Evolutionary conservation across 1,140 invertebrate genomes (phyloP), one percentile per base, ranked within the genome.

Genomic region (Drosophila quadrilineata): DNA sequence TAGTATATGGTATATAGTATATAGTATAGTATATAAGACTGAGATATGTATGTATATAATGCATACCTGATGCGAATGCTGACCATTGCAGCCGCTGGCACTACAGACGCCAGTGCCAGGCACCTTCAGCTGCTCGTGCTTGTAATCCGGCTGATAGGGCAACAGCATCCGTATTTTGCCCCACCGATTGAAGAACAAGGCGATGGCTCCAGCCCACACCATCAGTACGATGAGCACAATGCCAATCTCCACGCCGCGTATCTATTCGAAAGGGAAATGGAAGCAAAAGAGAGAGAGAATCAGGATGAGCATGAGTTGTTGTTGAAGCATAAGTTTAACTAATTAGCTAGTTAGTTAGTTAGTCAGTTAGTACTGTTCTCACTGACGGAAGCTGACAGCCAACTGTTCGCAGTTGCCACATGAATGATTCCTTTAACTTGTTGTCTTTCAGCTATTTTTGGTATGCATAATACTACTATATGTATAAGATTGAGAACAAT

Each of bases 121-220:
- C 24, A 95, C 94, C 91, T 96, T 95, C 2, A 95, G 89, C 88
- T 95, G 94, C 82, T 96, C 95, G 65, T 94, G 93, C 85, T 96
- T 96, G 89, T 96, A 96, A 72, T 96, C 96, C 3, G 96, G 96
- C 82, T 97, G 96, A 89, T 97, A 98, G 0, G 96, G 96, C 67
- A 97, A 91, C 56, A 98, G 91, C 96, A 97, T 97, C 29, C 96
- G 92, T 36, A 97, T 98, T 91, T 98, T 98, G 9, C 96, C 96
- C 96, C 96, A 97, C 26, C 95, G 92, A 87, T 96, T 97, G 91
- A 97, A 96, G 91, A 97, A 97, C 2, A 97, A 90, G 0, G 94
- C 94, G 76, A 98, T 97, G 6, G 96, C 96, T 0, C 93, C 95
- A 2, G 95, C 93, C 96, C 96, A 98, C 6, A 97, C 93, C 58